A percentile compares a stretch with the other conserved stretches of the same genome.
Evolutionary conservation across 2,113 vertebrate genomes (phyloP).

Genomic region (Sus scrofa): T2T-Sscrofa CM000824.6:200953001-200953500

Average conservation of each 20-base stretch:
- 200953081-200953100: background rate
- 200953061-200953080: constrained; percentile 17
- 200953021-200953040: background rate
- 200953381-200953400: background rate
- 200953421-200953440: constrained; percentile 7
- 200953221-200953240: background rate
- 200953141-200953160: background rate
- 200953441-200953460: background rate
- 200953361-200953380: background rate
- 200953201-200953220: background rate
- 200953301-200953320: background rate
- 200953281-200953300: background rate
- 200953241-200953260: background rate
- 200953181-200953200: background rate
- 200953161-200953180: background rate
- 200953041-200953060: background rate
- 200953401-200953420: background rate
- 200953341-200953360: background rate
- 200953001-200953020: background rate
- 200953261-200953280: background rate
- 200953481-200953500: background rate
- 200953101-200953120: background rate
- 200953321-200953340: background rate
- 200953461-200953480: background rate
- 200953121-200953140: background rate